Evolutionary conservation across 2,113 vertebrate genomes (phyloP).

Genomic region (Daboia siamensis): DNA sequence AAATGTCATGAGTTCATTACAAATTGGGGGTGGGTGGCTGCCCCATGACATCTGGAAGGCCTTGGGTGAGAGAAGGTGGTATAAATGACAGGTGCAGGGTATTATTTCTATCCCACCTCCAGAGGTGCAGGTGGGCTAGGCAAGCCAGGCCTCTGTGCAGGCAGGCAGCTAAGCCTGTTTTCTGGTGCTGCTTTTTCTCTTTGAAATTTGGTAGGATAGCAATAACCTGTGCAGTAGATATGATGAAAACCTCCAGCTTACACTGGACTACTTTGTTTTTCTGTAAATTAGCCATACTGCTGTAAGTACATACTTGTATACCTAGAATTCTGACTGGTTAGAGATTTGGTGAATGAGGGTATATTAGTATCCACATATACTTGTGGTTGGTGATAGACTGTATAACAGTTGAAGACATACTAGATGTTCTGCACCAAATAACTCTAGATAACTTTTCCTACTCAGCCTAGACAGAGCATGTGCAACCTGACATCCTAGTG

Average conservation of each 20-base stretch:
- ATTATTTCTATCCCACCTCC: background rate
- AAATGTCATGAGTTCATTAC: background rate
- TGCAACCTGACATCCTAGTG: background rate
- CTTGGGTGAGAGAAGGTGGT: background rate
- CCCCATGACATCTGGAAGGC: background rate
- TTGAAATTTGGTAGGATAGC: background rate
- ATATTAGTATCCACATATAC: background rate
- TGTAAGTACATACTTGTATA: background rate
- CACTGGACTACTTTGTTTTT: background rate
- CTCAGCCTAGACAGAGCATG: background rate
- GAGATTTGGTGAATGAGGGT: background rate
- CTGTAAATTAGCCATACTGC: background rate
- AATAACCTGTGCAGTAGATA: background rate
- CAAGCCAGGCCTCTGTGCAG: background rate
- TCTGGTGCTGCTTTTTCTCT: background rate
- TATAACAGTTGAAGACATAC: background rate
- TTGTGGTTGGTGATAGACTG: background rate
- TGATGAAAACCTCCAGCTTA: background rate
- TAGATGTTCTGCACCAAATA: background rate
- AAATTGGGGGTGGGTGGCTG: background rate
- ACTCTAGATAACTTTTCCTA: constrained; percentile 25
- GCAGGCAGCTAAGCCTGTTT: background rate
- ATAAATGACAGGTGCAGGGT: background rate
- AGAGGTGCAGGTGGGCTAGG: background rate
- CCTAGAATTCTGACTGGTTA: background rate